Base-by-base conservation (phyloP, 1,140 invertebrate genomes). In the Melitaea cinxia region DNA sequence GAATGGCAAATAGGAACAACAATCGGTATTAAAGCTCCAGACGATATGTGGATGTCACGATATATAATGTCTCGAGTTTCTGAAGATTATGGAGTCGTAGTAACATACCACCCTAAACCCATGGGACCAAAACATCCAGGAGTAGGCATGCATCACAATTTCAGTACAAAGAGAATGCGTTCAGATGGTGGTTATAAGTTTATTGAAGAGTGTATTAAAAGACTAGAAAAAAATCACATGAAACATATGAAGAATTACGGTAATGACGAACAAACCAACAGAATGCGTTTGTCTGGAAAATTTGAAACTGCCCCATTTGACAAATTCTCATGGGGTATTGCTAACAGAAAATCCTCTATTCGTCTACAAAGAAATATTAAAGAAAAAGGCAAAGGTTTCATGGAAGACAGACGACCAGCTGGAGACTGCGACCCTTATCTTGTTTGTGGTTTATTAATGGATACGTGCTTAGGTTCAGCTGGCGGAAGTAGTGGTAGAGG, bases 61-160 rank as follows among this genome's bases (percentile, higher is more conserved):
- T 98, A 94, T 85, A 92, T 99, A 33, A 91, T 99, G 33, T 94
- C 97, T 72, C 92, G 96, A 26, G 93, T 98, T 1, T 96, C 96
- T 17, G 98, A 99, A 91, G 97, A 98, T 75, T 99, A 96, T 78
- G 97, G 97, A 7, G 95, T 98, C 7, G 93, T 97, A 19, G 96
- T 82, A 94, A 72, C 96, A 17, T 93, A 98, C 35, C 97, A 99
- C 80, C 98, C 98, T 0, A 99, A 99, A 79, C 97, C 97, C 0
- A 95, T 96, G 83, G 91, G 93, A n/a, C 92, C 95, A 68, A 98
- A 97, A 95, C 98, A 98, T 96, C 98, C 98, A 81, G 98, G 98
- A 6, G 96, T 97, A 37, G 98, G 98, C 0, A 97, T 96, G 49
- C 95, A 96, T 75, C 96, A 95, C 24, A 99, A 99, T 82, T 98